These are phyloP conservation scores for Murina feae DNA, from an alignment of 2,113 vertebrate species.

Conservation along the genomic window DNA sequence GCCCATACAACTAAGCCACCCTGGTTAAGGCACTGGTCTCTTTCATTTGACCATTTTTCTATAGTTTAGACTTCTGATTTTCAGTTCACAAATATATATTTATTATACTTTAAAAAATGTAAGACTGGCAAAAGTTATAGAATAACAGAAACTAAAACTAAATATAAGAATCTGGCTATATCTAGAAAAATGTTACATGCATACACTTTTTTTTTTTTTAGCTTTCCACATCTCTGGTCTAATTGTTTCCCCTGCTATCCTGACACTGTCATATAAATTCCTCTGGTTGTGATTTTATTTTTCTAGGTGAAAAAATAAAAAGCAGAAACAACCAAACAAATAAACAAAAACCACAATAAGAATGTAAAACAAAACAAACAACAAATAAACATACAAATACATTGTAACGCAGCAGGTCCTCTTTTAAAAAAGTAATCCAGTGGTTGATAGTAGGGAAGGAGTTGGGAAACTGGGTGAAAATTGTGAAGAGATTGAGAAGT, in stretches of 20 bases:
- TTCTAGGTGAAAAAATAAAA: neutral
- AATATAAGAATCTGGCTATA: neutral
- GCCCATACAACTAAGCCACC: too few relatives aligned
- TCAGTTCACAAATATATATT: neutral
- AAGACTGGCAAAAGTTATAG: neutral
- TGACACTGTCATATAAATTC: neutral
- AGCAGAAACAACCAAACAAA: neutral
- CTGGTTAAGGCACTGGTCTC: too few relatives aligned
- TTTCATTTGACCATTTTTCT: neutral
- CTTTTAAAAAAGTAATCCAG: neutral
- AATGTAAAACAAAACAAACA: neutral
- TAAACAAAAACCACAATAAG: neutral
- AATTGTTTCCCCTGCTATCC: neutral
- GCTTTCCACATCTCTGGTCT: neutral
- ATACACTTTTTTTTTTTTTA: neutral
- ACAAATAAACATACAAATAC: neutral
- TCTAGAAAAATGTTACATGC: neutral
- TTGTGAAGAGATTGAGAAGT: neutral
- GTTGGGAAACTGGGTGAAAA: neutral
- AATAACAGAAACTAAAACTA: neutral
- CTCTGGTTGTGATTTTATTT: neutral
- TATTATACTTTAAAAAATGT: neutral
- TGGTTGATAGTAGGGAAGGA: neutral
- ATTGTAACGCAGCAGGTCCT: neutral
- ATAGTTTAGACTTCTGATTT: neutral